Evolutionary conservation across 2,797 vertebrate species (phyloP), one percentile per base, ranked within the genome.

Genomic region (Dallia pectoralis): DNA sequence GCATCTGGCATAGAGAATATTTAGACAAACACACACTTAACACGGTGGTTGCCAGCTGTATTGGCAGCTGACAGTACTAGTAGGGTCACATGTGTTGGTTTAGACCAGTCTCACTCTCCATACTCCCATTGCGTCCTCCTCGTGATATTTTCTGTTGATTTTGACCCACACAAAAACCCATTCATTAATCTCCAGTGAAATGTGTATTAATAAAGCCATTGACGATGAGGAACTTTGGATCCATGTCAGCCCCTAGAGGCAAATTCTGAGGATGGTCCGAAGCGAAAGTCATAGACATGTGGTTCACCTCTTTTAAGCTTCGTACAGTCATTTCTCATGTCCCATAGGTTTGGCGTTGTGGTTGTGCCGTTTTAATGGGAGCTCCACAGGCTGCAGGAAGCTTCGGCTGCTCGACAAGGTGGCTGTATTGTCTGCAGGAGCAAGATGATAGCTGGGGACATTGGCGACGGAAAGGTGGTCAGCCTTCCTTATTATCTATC

Each of bases 261-360:
- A 62, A 77, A 75, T 80, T 77, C 3, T n/a, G 67, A 30, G 68
- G 74, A 32, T 64, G 76, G 76, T 78, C 73, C 73, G 74, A 80
- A 79, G 71, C 53, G 56, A 40, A 36, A 4, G 74, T 51, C 16
- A 83, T 73, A 51, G 7, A n/a, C 16, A 51, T 75, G 36, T 70
- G 33, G 70, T 84, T 78, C 73, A 79, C 81, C 77, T 77, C 75
- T 70, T 80, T 74, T 77, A 75, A 73, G 3, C 7, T 36, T 3
- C 33, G 33, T 36, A 36, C 33, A 7, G 33, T 36, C 3, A 3
- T 3, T 80, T 75, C 72, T 87, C 79, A 72, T 75, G 75, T 78
- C 62, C 67, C 78, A 87, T 87, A 85, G 89, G 87, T 87, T 86
- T 84, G 73, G 74, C 69, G 81, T 82, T 77, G 81, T 74, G 81